These are phyloP conservation scores for Drosophila orosa DNA, from an alignment of 1,140 invertebrate genomes.

Conservation along the genomic window DNA sequence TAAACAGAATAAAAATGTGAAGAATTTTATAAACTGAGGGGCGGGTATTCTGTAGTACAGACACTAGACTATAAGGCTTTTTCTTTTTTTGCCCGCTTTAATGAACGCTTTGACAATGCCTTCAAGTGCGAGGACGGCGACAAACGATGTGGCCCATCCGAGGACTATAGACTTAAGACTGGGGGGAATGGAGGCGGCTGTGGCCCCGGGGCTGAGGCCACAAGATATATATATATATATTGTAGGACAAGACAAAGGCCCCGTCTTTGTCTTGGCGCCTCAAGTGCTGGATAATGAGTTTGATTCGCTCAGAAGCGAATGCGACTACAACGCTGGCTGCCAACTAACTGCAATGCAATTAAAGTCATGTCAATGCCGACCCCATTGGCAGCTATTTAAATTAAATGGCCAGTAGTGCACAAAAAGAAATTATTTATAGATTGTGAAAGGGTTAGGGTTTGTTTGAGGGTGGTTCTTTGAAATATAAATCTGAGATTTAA, in stretches of 20 bases:
- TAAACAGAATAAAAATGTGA: not conserved
- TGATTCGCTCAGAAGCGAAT: slow-evolving; percentile 66
- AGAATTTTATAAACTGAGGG: not conserved
- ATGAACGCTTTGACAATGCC: slow-evolving; percentile 77
- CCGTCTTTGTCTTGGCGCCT: slow-evolving; percentile 53
- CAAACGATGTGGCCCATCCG: slow-evolving; percentile 45
- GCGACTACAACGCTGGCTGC: slow-evolving; percentile 19
- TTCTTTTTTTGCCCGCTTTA: slow-evolving; percentile 51
- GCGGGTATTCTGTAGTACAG: not conserved
- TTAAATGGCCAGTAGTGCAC: slow-evolving; percentile 20
- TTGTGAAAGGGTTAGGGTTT: not conserved
- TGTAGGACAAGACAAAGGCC: slow-evolving; percentile 12
- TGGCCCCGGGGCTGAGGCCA: slow-evolving; percentile 38
- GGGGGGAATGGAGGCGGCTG: slow-evolving; percentile 5
- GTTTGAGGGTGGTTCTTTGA: not conserved
- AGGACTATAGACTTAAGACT: slow-evolving; percentile 2
- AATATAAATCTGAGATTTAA: too few species aligned
- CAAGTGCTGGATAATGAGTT: slow-evolving; percentile 75
- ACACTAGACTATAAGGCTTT: not conserved
- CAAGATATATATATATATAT: slow-evolving; percentile 18
- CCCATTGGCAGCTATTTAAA: slow-evolving; percentile 43
- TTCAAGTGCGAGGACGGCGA: slow-evolving; percentile 68
- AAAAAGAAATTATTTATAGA: slow-evolving; percentile 10
- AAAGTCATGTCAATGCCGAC: slow-evolving; percentile 74
- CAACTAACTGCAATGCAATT: slow-evolving; percentile 72